Percentiles rank a stretch among this genome's conserved stretches.
These are phyloP conservation scores for Indicator indicator DNA, from an alignment of 2,113 vertebrate genomes.

Conservation along the genomic window DNA sequence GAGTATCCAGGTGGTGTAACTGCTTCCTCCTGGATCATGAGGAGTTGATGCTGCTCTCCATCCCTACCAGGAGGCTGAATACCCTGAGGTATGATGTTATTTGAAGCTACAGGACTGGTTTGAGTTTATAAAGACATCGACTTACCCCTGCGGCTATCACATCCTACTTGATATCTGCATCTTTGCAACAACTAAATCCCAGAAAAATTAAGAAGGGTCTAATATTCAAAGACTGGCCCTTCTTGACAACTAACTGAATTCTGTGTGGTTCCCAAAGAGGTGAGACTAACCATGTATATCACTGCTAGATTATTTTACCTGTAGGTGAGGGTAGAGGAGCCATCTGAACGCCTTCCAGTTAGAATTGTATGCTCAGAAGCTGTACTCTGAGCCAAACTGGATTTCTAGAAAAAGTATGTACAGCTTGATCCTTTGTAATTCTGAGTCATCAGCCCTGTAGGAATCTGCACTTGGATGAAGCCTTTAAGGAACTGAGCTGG, in stretches of 20 bases:
- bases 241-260: background rate
- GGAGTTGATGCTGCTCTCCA: too few relatives aligned
- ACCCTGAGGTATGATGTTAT: background rate
- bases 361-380: background rate
- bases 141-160: background rate
- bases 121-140: background rate
- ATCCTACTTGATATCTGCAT: background rate
- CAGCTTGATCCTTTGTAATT: background rate
- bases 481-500: background rate
- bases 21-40: too few relatives aligned
- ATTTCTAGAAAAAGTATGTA: background rate
- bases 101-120: background rate
- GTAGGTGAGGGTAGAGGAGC: background rate
- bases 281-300: background rate
- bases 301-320: background rate
- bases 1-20: too few relatives aligned
- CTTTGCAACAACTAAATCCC: background rate
- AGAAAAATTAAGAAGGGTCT: background rate
- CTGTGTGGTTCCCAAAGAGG: background rate
- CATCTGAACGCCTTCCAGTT: background rate
- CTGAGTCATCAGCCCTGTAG: conserved; percentile 26
- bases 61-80: too few relatives aligned
- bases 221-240: background rate
- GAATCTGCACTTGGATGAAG: background rate
- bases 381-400: background rate